Conservation (phyloP, 2,797 vertebrate genomes). For the Brotogeris chrysoptera region DNA sequence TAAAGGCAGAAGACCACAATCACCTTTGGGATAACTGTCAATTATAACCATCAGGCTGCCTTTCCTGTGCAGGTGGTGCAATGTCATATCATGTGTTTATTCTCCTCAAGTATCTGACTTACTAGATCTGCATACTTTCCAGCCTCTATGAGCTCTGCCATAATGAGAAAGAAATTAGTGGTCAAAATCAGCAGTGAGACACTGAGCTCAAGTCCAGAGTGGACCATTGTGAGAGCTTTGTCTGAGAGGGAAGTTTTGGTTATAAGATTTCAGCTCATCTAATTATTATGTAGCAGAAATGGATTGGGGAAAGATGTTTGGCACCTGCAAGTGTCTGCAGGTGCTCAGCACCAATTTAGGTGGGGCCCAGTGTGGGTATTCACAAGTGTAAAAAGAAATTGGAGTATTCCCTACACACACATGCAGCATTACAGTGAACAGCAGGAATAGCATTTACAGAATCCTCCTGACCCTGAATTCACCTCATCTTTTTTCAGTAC, state of each 20-base stretch:
- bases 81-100: neutral
- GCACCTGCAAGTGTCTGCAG: neutral
- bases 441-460: slow-evolving; percentile 57
- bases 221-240: neutral
- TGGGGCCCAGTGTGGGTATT: neutral
- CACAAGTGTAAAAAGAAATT: slow-evolving; percentile 13
- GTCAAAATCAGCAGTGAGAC: neutral
- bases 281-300: neutral
- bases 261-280: neutral
- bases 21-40: neutral
- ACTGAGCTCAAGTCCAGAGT: neutral
- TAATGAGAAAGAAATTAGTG: slow-evolving; percentile 16
- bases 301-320: neutral
- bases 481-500: slow-evolving; percentile 60
- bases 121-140: neutral
- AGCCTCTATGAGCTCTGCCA: neutral
- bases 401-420: neutral
- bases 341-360: neutral
- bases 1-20: slow-evolving; percentile 1
- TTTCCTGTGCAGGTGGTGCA: slow-evolving; percentile 54
- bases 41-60: slow-evolving; percentile 22
- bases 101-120: neutral
- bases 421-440: slow-evolving; percentile 32
- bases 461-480: slow-evolving; percentile 61
- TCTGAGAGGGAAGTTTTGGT: neutral